Percentiles rank a stretch among this genome's conserved stretches.
These are phyloP conservation scores for Boloria selene DNA, from an alignment of 2,888 invertebrate species.

Conservation along the genomic window DNA sequence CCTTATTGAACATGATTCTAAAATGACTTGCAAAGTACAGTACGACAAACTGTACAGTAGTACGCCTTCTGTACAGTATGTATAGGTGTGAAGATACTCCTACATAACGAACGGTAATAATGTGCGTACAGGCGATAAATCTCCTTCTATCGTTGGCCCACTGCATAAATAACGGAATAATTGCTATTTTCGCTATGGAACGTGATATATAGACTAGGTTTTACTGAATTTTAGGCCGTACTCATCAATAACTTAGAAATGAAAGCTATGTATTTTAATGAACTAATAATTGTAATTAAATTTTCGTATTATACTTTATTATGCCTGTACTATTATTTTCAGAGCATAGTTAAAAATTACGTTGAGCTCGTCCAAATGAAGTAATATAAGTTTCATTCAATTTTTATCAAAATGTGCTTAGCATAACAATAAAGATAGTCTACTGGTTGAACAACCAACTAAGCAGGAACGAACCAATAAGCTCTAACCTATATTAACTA, in stretches of 20 bases:
- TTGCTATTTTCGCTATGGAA: constrained; percentile 62
- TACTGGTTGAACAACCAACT: no score
- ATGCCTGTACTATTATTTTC: no score
- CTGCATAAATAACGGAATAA: constrained; percentile 75
- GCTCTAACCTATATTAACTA: background rate
- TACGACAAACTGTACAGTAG: no score
- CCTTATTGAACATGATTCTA: no score
- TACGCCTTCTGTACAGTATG: no score
- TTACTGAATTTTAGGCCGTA: constrained; percentile 56
- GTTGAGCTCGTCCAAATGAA: no score
- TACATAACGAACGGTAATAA: constrained; percentile 40
- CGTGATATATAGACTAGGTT: constrained; percentile 69
- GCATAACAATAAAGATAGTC: no score
- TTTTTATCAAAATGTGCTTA: no score
- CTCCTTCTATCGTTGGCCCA: constrained; percentile 55
- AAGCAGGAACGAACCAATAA: background rate
- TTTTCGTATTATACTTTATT: constrained; percentile 3
- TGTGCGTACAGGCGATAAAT: constrained; percentile 55
- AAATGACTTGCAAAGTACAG: no score
- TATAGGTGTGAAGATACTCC: constrained; percentile 11
- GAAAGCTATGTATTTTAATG: constrained; percentile 5
- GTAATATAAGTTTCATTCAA: no score
- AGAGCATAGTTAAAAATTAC: no score
- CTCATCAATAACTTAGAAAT: constrained; percentile 19
- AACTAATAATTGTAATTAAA: background rate